Conservation (phyloP, 2,797 vertebrate species). For the Pachyuromys duprasi region DNA sequence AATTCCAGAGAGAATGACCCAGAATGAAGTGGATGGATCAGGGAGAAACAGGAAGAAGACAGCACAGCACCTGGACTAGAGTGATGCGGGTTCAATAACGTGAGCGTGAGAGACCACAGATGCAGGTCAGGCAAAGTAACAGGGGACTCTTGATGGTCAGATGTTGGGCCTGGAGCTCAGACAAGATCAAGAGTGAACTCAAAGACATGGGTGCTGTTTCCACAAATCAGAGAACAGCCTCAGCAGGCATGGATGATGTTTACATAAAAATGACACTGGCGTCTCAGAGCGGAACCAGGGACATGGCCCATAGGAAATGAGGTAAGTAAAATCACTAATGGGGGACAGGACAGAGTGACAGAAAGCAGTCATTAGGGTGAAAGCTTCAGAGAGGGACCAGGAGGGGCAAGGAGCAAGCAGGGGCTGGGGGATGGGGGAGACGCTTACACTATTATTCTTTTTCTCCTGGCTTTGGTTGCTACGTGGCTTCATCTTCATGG, state of each 20-base stretch:
- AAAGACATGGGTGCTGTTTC: neutral
- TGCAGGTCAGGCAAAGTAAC: neutral
- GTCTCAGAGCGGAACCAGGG: rapidly evolving
- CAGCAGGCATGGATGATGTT: neutral
- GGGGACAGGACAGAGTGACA: neutral
- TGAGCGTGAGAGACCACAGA: rapidly evolving
- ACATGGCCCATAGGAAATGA: rapidly evolving
- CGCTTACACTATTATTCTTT: rapidly evolving
- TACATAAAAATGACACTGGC: neutral
- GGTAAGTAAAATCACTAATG: neutral
- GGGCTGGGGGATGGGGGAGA: rapidly evolving
- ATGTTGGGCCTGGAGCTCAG: neutral
- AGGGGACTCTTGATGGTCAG: neutral
- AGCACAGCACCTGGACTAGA: too few species aligned
- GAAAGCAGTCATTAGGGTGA: neutral
- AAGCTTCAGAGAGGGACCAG: neutral
- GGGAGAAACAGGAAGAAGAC: neutral
- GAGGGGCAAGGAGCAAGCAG: neutral
- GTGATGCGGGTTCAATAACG: too few species aligned
- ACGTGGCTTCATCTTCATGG: neutral
- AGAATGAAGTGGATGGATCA: neutral
- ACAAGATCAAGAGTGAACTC: neutral
- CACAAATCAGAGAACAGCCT: neutral
- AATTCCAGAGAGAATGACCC: neutral
- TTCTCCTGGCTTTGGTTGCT: neutral